Percentiles rank a stretch among this genome's conserved stretches.
phyloP scores from a whole-genome alignment of 2,113 vertebrate species.

The Toxotes chatareus region DNA sequence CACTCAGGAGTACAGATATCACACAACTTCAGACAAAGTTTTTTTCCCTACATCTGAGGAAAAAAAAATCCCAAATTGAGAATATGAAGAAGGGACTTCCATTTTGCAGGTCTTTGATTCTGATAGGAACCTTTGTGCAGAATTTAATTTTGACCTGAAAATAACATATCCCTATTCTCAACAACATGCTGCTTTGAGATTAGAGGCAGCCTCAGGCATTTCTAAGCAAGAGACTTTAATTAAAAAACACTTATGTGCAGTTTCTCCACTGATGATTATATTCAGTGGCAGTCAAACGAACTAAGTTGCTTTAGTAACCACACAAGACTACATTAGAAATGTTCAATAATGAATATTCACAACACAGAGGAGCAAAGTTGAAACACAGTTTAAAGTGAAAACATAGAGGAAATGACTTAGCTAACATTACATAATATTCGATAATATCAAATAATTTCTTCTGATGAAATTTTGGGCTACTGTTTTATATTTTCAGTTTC shows the following conservation, averaged over 20 bases:
- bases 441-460: background rate
- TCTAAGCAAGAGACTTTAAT: slow-evolving; percentile 56
- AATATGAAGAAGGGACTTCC: slow-evolving; percentile 18
- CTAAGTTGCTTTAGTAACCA: slow-evolving; percentile 59
- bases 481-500: background rate
- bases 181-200: slow-evolving; percentile 76
- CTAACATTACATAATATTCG: background rate
- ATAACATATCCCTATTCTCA: slow-evolving; percentile 71
- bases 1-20: slow-evolving; percentile 9
- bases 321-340: slow-evolving; percentile 31
- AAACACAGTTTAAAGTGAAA: slow-evolving; percentile 11
- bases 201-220: slow-evolving; percentile 58
- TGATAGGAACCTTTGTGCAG: slow-evolving; percentile 45
- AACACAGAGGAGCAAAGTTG: slow-evolving; percentile 22
- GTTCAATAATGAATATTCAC: slow-evolving; percentile 28
- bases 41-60: slow-evolving; percentile 2
- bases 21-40: background rate
- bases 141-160: slow-evolving; percentile 74
- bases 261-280: slow-evolving; percentile 65
- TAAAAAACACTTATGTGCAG: slow-evolving; percentile 57
- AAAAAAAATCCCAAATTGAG: background rate
- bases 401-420: background rate
- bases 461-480: background rate
- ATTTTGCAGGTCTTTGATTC: slow-evolving; percentile 65
- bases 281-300: slow-evolving; percentile 66